Conservation (phyloP, 2,113 vertebrate genomes). For the Megalops atlanticus region DNA sequence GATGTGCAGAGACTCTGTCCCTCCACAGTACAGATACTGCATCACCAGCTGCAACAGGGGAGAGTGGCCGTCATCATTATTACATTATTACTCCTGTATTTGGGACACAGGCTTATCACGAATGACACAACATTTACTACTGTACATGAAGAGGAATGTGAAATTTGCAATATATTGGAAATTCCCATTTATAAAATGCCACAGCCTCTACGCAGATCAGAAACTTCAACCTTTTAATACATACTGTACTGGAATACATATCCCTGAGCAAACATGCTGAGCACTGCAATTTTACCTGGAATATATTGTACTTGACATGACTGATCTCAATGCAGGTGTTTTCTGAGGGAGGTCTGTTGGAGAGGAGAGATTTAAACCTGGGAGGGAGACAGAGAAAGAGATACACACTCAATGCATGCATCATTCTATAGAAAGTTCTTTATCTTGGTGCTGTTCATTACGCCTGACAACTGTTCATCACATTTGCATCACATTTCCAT, state of each 20-base stretch:
- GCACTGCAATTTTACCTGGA: conserved; percentile 85
- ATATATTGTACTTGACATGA: conserved; percentile 97
- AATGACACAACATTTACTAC: no score
- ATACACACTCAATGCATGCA: no score
- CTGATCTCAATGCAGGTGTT: conserved; percentile 97
- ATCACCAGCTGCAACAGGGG: conserved; percentile 86
- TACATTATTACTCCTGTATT: neutral
- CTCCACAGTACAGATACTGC: conserved; percentile 96
- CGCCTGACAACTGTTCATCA: no score
- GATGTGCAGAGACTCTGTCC: conserved; percentile 91
- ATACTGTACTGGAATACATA: neutral
- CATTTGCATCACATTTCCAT: no score
- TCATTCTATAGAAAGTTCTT: no score
- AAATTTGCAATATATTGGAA: no score
- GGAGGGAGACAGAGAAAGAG: neutral
- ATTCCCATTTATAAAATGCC: no score
- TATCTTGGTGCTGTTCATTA: no score
- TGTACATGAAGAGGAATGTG: no score
- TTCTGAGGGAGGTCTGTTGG: conserved; percentile 88
- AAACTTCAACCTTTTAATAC: no score
- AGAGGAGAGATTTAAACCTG: conserved; percentile 92
- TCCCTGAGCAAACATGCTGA: neutral
- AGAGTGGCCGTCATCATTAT: neutral
- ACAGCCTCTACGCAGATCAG: no score
- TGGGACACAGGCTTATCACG: no score